Percentiles rank a stretch among this genome's conserved stretches.
Evolutionary conservation across 2,888 invertebrate species (phyloP).

Genomic region (Opisthograptis luteolata): DNA sequence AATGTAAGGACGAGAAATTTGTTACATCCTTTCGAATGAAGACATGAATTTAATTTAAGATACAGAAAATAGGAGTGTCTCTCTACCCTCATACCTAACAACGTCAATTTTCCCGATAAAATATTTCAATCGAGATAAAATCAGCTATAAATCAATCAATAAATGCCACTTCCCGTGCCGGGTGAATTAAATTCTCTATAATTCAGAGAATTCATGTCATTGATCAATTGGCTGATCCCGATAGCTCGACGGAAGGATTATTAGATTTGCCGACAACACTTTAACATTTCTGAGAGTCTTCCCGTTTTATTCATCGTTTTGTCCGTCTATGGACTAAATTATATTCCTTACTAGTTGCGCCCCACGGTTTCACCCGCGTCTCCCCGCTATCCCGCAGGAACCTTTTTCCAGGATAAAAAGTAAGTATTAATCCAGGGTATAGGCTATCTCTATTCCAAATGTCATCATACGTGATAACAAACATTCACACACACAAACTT

Average conservation of each 20-base stretch:
- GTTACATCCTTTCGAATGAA: background rate
- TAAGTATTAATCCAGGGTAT: too few species aligned
- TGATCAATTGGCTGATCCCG: slow-evolving; percentile 62
- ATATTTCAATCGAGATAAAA: slow-evolving; percentile 34
- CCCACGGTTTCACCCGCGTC: too few species aligned
- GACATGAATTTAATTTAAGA: slow-evolving; percentile 7
- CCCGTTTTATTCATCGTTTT: background rate
- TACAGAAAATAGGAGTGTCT: slow-evolving; percentile 5
- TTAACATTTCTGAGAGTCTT: slow-evolving; percentile 35
- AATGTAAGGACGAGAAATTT: background rate
- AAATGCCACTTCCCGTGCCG: slow-evolving; percentile 34
- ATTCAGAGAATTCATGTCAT: slow-evolving; percentile 55
- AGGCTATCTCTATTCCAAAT: too few species aligned
- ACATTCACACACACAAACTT: too few species aligned
- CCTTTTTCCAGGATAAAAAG: too few species aligned
- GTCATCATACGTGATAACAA: too few species aligned
- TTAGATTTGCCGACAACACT: slow-evolving; percentile 60
- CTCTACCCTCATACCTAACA: slow-evolving; percentile 2
- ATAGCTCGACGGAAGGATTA: slow-evolving; percentile 50
- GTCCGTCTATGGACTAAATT: too few species aligned
- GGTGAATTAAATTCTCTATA: slow-evolving; percentile 52
- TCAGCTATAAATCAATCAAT: slow-evolving; percentile 39
- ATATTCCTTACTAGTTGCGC: too few species aligned
- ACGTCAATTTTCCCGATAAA: slow-evolving; percentile 24
- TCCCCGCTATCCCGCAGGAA: too few species aligned